Conservation (phyloP, 2,113 vertebrate species). For the Psophia crepitans region DNA sequence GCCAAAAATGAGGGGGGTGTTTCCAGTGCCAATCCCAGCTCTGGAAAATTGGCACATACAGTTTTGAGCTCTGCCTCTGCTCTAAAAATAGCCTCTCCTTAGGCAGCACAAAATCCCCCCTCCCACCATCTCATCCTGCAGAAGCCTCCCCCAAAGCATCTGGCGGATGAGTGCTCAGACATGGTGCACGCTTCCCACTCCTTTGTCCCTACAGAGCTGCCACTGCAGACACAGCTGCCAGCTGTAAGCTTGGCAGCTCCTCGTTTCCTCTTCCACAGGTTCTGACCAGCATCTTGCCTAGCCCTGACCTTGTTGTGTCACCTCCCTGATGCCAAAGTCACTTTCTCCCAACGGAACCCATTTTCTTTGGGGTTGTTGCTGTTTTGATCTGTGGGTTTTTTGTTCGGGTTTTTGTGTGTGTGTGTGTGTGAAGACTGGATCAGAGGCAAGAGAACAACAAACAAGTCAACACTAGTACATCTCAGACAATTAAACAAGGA, state of each 20-base stretch:
- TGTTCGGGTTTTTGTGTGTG: no score
- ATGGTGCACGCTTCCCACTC: background rate
- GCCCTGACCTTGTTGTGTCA: background rate
- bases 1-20: accelerated
- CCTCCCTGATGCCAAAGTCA: background rate
- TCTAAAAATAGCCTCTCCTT: conserved; percentile 18
- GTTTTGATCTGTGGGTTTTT: background rate
- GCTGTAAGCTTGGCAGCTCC: background rate
- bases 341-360: background rate
- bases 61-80: background rate
- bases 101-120: background rate
- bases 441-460: background rate
- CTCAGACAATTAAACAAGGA: background rate
- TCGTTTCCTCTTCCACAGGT: accelerated
- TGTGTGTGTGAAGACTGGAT: background rate
- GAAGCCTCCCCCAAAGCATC: conserved; percentile 18
- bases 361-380: background rate
- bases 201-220: background rate
- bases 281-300: background rate
- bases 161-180: background rate
- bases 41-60: background rate
- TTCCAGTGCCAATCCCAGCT: background rate
- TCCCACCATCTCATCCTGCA: background rate
- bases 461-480: background rate
- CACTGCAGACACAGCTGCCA: background rate